Evolutionary conservation across 2,888 invertebrate genomes (phyloP), one percentile per base, ranked within the genome.

Genomic region (Tetranychus piercei): DNA sequence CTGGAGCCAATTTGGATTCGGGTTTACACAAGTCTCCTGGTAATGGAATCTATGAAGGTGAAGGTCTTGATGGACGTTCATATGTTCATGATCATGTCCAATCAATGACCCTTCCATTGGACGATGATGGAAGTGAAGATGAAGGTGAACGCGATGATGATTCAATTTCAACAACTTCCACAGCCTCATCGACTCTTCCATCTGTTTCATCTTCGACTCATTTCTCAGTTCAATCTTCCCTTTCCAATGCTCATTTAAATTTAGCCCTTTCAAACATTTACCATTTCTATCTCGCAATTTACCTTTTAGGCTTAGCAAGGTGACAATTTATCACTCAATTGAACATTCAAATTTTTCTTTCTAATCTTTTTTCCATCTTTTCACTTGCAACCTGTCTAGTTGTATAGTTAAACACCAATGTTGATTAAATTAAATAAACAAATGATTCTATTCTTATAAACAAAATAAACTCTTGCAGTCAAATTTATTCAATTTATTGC

Each of bases 41-140:
- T 22, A 23, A 69, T 23, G 20, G 69, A 20, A 69, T 69, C 69
- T 66, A 20, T 20, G n/a, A 7, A 20, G 66, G 66, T 20, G 18
- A 66, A 66, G n/a, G 20, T 18, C 20, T 20, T 66, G 34, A 69
- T 20, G 22, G 34, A 20, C 69, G 66, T 18, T 20, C 18, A 66
- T 11, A 20, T 20, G 20, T 20, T 20, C 66, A 66, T 66, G 66
- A 69, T 20, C 55, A 55, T 55, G 55, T 5, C 2, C 55, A 55
- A 3, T 55, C 55, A 55, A 55, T 55, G 55, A 15, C 55, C 1
- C 34, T 69, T 20, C 69, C 69, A 4, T 23, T 69, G 20, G 69
- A 69, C 23, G 69, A 69, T 69, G 69, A 69, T 23, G 69, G 69
- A 20, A 69, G 69, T 22, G 69, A 69, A 1, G 69, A 69, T 34